Evolutionary conservation across 2,113 vertebrate genomes (phyloP), one percentile per base, ranked within the genome.

Genomic region (Cyphomyrus discorhynchus): DNA sequence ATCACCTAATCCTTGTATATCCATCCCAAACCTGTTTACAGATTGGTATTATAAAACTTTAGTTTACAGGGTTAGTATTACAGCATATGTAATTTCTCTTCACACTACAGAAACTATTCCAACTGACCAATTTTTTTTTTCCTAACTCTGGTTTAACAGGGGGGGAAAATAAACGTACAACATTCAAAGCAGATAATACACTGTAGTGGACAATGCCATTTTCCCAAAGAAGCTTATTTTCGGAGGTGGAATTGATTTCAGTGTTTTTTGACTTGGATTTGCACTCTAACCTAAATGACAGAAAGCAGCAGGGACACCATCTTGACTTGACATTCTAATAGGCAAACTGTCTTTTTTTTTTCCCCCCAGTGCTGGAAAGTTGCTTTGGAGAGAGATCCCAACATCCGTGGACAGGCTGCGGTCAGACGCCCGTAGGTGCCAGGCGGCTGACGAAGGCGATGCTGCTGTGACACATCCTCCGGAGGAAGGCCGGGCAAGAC

Each of bases 371-470:
- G 35, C 74, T 77, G 17, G 74, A 35, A 80, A 80, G 35, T 80
- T 80, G 74, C 74, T 80, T 80, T 70, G 62, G 74, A 80, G 31
- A 39, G 74, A 80, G 74, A 80, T 80, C 31, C 13, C 15, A 42
- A 6, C 74, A 6, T 39, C 13, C 0, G 74, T 0, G 5, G 15
- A 80, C 35, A 8, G 35, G 13, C 35, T 17, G 17, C 4, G 31
- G 35, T 96, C 97, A 99, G 77, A 97, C 97, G 90, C 97, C 97
- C 21, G 97, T 98, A 92, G 98, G 98, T 66, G 98, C 98, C 92
- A 99, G 94, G 94, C 98, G 98, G 95, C 98, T 99, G 94, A 99
- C 94, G 93, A 99, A 99, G 92, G 98, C 97, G 94, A 99, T 99
- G 94, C 98, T 98, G 92, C 96, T 98, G 91, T 98, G 96, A 93